These are phyloP conservation scores for Ctenosaura bakeri DNA, from an alignment of 2,797 vertebrate genomes.

Conservation along the genomic window DNA sequence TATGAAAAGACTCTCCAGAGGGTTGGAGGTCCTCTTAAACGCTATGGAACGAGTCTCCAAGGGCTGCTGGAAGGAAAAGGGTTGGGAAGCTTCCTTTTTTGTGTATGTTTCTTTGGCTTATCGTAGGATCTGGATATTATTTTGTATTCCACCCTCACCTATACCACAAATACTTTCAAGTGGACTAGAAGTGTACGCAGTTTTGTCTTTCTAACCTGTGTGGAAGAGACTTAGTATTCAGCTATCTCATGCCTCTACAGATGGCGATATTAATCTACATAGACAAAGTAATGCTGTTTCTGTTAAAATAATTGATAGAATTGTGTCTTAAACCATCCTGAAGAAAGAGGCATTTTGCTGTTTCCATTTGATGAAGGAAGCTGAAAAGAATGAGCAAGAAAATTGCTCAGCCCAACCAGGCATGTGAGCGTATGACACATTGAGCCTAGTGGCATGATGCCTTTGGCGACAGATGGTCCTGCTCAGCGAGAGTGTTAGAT, in stretches of 20 bases:
- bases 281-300: neutral
- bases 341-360: neutral
- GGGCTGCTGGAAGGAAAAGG: neutral
- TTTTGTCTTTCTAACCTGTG: neutral
- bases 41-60: neutral
- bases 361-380: accelerated
- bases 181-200: neutral
- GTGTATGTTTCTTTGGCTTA: neutral
- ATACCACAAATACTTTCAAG: neutral
- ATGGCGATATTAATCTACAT: neutral
- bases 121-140: neutral
- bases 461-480: slow-evolving; percentile 6
- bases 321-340: neutral
- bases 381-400: neutral
- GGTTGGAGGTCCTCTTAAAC: neutral
- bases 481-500: neutral
- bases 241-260: neutral
- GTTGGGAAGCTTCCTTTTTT: neutral
- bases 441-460: neutral
- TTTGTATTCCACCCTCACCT: neutral
- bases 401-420: slow-evolving; percentile 7
- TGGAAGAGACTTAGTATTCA: neutral
- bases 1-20: neutral
- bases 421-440: neutral
- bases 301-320: neutral